phyloP scores from a whole-genome alignment of 2,113 vertebrate genomes.

The Narcine bancroftii region DNA sequence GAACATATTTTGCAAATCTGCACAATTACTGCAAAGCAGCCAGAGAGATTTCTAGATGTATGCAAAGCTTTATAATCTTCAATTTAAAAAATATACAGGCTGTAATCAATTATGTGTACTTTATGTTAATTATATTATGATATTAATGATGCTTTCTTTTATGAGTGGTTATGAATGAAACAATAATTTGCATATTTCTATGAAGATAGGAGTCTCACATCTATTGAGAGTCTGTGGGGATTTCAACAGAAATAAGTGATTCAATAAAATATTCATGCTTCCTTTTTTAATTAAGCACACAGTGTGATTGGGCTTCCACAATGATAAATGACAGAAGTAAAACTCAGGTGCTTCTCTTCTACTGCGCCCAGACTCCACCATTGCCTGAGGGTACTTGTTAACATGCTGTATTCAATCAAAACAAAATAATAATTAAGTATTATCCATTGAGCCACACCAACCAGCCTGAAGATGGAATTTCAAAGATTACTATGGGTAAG shows the following conservation, averaged over 20 bases:
- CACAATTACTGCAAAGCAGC: neutral
- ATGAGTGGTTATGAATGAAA: neutral
- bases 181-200: slow-evolving; percentile 27
- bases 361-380: neutral
- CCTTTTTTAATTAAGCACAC: slow-evolving; percentile 24
- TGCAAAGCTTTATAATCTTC: neutral
- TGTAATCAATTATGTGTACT: neutral
- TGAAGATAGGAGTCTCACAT: slow-evolving; percentile 10
- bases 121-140: slow-evolving; percentile 12
- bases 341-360: neutral
- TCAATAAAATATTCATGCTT: slow-evolving; percentile 32
- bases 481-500: neutral
- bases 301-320: neutral
- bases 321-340: slow-evolving; percentile 16
- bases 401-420: slow-evolving; percentile 3
- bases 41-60: neutral
- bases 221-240: slow-evolving; percentile 21
- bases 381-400: slow-evolving; percentile 16
- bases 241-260: slow-evolving; percentile 25
- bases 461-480: neutral
- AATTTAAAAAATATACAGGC: neutral
- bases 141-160: neutral
- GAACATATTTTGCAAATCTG: neutral
- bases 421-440: slow-evolving; percentile 21
- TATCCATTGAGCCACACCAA: neutral